phyloP scores from a whole-genome alignment of 2,888 invertebrate genomes.

The Clitarchus hookeri region DNA sequence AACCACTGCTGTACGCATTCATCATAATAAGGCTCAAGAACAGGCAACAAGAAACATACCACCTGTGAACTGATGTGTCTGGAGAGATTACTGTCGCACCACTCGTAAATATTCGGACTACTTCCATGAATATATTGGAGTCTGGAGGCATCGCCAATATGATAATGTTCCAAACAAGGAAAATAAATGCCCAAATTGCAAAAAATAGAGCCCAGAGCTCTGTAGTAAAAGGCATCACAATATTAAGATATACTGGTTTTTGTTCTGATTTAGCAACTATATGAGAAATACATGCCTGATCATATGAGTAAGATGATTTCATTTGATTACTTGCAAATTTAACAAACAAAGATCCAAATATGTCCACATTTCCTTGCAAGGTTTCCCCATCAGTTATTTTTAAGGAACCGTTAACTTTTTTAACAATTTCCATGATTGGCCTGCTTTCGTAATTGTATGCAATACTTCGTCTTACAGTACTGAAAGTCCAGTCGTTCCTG shows the following conservation, averaged over 20 bases:
- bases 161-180: background rate
- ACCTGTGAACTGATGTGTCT: background rate
- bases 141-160: background rate
- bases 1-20: slow-evolving; percentile 2
- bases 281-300: background rate
- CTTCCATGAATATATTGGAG: background rate
- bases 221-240: background rate
- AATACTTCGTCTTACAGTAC: no score
- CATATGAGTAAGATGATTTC: background rate
- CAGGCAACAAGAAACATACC: background rate
- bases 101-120: background rate
- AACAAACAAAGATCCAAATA: background rate
- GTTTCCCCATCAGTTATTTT: background rate
- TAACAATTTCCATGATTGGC: no score
- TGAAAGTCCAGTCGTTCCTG: no score
- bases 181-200: background rate
- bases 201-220: background rate
- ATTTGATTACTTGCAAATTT: background rate
- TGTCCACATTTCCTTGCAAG: background rate
- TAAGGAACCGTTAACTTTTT: background rate
- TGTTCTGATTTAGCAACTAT: background rate
- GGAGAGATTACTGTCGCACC: background rate
- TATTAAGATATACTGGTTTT: background rate
- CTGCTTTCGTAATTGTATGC: no score
- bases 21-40: background rate